phyloP scores from a whole-genome alignment of 2,113 vertebrate species.

The Salvelinus fontinalis region DNA sequence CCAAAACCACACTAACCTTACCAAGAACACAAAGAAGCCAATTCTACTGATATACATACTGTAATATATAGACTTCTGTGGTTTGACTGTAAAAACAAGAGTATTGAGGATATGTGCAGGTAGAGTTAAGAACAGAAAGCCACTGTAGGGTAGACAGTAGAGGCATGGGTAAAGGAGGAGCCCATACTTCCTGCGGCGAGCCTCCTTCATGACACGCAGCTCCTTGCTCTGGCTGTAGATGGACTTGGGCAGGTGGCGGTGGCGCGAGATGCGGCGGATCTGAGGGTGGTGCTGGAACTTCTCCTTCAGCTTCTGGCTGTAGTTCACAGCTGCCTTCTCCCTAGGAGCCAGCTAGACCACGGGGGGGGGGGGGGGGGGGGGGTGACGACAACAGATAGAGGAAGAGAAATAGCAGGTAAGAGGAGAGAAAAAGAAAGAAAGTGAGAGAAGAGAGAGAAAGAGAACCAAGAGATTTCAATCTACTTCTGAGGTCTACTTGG shows the following conservation, averaged over 20 bases:
- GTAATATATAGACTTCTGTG: not conserved
- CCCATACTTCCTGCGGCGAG: conserved; percentile 81
- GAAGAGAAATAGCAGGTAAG: too few species aligned
- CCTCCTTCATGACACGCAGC: conserved; percentile 84
- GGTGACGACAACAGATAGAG: not conserved
- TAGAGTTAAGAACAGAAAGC: not conserved
- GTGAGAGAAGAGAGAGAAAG: not conserved
- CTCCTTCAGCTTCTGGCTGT: conserved; percentile 91
- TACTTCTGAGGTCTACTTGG: not conserved
- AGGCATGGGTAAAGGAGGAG: not conserved
- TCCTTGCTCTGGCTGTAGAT: conserved; percentile 86
- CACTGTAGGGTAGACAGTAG: not conserved
- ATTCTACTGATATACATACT: not conserved
- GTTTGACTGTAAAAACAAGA: not conserved
- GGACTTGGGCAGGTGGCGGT: conserved; percentile 88
- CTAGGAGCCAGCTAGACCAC: conserved; percentile 78
- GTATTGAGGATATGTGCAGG: not conserved
- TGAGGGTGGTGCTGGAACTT: conserved; percentile 92
- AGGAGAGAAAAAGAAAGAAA: not conserved
- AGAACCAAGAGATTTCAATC: not conserved
- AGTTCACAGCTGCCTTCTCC: conserved; percentile 83
- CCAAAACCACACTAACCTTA: too few species aligned
- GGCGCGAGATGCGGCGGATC: conserved; percentile 84
- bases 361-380: not conserved
- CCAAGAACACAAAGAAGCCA: not conserved